phyloP scores from a whole-genome alignment of 1,140 invertebrate genomes.

The Thalassaphorura encarpata region DNA sequence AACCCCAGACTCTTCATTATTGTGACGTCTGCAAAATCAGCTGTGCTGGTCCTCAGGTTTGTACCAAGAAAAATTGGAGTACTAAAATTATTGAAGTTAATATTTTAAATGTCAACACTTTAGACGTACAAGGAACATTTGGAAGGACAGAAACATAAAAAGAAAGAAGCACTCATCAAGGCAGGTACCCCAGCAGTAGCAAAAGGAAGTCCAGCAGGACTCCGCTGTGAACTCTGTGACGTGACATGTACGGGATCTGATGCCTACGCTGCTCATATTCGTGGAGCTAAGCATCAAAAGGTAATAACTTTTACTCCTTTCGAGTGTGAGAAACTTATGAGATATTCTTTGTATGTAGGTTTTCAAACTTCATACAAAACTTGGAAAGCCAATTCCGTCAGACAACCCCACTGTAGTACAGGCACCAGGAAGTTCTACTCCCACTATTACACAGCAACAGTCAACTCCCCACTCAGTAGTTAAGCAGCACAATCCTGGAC shows the following conservation, averaged over 20 bases:
- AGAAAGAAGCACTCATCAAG: conserved; percentile 87
- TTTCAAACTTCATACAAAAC: conserved; percentile 87
- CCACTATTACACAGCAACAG: conserved; percentile 4
- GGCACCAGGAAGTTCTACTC: conserved; percentile 31
- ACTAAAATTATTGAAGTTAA: background rate
- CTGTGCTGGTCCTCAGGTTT: conserved; percentile 77
- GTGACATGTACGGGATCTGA: conserved; percentile 96
- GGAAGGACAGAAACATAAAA: conserved; percentile 97
- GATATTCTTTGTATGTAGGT: conserved; percentile 43
- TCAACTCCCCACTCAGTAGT: background rate
- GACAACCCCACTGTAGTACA: conserved; percentile 77
- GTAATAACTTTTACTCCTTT: conserved; percentile 35
- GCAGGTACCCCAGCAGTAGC: conserved; percentile 48
- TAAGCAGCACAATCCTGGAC: background rate
- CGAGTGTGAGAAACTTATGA: background rate
- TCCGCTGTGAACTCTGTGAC: conserved; percentile 86
- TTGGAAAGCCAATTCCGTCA: conserved; percentile 94
- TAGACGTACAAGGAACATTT: conserved; percentile 94
- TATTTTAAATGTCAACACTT: conserved; percentile 18
- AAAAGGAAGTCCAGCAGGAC: conserved; percentile 44
- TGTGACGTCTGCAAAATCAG: conserved; percentile 97
- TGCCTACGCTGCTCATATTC: conserved; percentile 94
- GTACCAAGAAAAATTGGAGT: background rate
- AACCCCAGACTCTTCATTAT: conserved; percentile 84
- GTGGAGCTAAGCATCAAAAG: conserved; percentile 96